These are phyloP conservation scores for Tautogolabrus adspersus DNA, from an alignment of 2,113 vertebrate genomes.

Conservation along the genomic window DNA sequence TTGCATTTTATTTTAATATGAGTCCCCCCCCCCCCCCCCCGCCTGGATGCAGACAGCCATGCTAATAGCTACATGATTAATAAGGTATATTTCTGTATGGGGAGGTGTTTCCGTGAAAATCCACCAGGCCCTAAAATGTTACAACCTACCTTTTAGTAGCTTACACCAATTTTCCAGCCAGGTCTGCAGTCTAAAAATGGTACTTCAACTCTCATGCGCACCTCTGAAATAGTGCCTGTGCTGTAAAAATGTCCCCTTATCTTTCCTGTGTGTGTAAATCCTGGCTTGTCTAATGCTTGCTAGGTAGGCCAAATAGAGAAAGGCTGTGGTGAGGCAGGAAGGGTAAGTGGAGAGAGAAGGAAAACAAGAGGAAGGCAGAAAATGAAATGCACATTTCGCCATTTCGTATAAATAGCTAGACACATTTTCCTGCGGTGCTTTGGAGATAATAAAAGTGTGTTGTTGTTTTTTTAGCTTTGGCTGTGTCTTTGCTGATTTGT, in stretches of 20 bases:
- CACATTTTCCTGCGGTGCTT: background rate
- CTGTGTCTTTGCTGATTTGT: slow-evolving; percentile 5
- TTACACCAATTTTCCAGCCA: slow-evolving; percentile 78
- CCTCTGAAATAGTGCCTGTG: slow-evolving; percentile 58
- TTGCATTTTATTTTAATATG: slow-evolving; percentile 14
- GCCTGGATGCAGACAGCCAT: slow-evolving; percentile 26
- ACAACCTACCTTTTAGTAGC: slow-evolving; percentile 69
- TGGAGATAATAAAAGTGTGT: background rate
- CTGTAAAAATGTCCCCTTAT: slow-evolving; percentile 81
- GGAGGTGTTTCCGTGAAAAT: slow-evolving; percentile 70
- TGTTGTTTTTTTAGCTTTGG: slow-evolving; percentile 5
- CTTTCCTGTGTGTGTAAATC: slow-evolving; percentile 79
- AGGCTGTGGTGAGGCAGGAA: slow-evolving; percentile 56
- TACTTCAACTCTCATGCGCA: slow-evolving; percentile 37
- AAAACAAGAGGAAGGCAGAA: slow-evolving; percentile 48
- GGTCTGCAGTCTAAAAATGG: slow-evolving; percentile 71
- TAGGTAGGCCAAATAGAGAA: slow-evolving; percentile 53
- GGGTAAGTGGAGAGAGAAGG: slow-evolving; percentile 37
- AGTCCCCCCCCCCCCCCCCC: background rate
- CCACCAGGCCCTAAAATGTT: slow-evolving; percentile 74
- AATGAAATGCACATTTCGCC: slow-evolving; percentile 26
- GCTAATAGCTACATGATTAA: slow-evolving; percentile 68
- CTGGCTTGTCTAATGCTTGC: slow-evolving; percentile 59
- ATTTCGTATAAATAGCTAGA: slow-evolving; percentile 31
- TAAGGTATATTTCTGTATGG: slow-evolving; percentile 52